phyloP scores from a whole-genome alignment of 2,113 vertebrate species.

The Plotosus lineatus region DNA sequence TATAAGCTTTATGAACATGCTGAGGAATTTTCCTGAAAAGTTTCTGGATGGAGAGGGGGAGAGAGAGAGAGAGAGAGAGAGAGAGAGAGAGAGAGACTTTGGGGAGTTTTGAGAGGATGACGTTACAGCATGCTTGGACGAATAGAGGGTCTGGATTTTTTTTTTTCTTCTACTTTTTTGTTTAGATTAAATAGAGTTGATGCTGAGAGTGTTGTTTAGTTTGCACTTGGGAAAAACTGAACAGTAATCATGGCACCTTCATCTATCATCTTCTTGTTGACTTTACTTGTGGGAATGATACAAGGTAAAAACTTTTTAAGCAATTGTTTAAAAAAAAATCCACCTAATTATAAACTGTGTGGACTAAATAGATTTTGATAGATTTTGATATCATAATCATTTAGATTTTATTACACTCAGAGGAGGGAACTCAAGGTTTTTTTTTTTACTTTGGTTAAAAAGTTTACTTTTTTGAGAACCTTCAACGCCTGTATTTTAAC shows the following conservation, averaged over 20 bases:
- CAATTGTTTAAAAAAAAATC: too few species aligned
- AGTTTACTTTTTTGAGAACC: too few species aligned
- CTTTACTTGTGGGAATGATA: neutral
- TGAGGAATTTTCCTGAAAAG: constrained; percentile 13
- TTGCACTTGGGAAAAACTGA: neutral
- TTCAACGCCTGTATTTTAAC: too few species aligned
- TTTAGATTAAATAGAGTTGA: neutral
- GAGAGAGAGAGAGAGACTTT: neutral
- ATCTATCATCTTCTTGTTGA: neutral
- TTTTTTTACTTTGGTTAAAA: too few species aligned
- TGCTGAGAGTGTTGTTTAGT: neutral
- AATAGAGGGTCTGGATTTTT: neutral
- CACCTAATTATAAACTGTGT: neutral
- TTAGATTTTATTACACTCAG: neutral
- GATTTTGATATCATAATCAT: neutral
- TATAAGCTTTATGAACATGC: constrained; percentile 4
- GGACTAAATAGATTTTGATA: neutral
- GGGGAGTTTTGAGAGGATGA: neutral
- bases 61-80: neutral
- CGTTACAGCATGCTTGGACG: neutral
- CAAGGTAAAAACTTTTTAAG: constrained; percentile 7
- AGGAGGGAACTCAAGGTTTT: too few species aligned
- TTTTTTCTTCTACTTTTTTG: neutral
- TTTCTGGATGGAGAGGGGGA: neutral
- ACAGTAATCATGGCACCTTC: constrained; percentile 18